Evolutionary conservation across 64 coral and sea anemone genomes (phyloP), one percentile per base, ranked within the genome.

Genomic region (Porites lutea): DNA sequence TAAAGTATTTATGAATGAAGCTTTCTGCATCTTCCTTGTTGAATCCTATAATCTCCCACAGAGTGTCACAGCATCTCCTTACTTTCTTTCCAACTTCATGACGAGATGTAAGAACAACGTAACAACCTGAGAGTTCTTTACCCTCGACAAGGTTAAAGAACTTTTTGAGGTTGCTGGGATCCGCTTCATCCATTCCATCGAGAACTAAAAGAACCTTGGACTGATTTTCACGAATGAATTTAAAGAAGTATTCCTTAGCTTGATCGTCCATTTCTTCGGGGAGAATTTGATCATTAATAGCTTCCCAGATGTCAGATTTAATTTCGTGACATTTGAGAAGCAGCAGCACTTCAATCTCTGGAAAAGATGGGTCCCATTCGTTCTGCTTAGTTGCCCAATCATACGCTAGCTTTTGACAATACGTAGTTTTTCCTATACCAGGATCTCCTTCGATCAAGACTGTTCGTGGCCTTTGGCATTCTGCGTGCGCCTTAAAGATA

Each of bases 341-440:
- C 12, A 88, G 21, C 9, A 88, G 67, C 18, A 88, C 46, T 75
- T 88, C 86, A 75, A 88, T 57, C 16, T 59, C 19, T 6, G 86
- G 53, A 14, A 88, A 75, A 75, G 48, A 52, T 48, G 18, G 4
- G 13, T 71, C 68, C 68, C 68, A 71, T 71, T 71, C 16, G 16
- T 37, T 21, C 7, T 21, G 68, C 27, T 71, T 71, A 37, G n/a
- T 71, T 71, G 68, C 68, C 83, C 83, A 87, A 16, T 87, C 83
- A 71, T 71, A 72, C 71, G 46, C 83, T 3, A 87, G 43, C 20
- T 87, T 87, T 48, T 52, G 51, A 49, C 64, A 49, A 6, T 50
- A 87, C 8, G 83, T 87, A 13, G 83, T 67, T 46, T 87, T 87
- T 52, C 83, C 83, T 11, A 87, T 87, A 5, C 83, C 83, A 67